Conservation (phyloP, 2,113 vertebrate genomes). For the Laterallus jamaicensis region DNA sequence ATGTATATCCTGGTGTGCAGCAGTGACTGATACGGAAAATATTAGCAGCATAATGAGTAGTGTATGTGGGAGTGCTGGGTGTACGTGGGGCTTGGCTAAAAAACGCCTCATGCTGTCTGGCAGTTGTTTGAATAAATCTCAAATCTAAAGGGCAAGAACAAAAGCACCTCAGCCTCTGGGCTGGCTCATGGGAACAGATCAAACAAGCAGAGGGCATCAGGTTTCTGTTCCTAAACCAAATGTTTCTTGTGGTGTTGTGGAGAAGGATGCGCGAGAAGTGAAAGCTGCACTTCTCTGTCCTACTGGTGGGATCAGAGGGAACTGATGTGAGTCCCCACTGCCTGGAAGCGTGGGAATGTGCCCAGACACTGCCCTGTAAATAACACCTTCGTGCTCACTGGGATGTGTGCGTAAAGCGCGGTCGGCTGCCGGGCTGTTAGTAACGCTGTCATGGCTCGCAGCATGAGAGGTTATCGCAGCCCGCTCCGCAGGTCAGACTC, state of each 20-base stretch:
- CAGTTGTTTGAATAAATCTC: not conserved
- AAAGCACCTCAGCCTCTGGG: not conserved
- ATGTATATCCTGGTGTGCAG: not conserved
- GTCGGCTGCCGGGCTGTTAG: not conserved
- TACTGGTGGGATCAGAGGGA: rapidly evolving
- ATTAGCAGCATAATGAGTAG: not conserved
- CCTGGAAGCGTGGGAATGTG: not conserved
- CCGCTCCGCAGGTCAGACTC: rapidly evolving
- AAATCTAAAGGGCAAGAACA: not conserved
- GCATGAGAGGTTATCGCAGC: rapidly evolving
- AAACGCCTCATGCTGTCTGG: not conserved
- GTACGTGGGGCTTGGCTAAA: not conserved
- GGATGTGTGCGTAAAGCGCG: rapidly evolving
- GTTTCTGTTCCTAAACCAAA: not conserved
- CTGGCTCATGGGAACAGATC: not conserved
- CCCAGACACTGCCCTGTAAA: not conserved
- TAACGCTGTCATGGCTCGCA: rapidly evolving
- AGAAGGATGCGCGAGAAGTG: rapidly evolving
- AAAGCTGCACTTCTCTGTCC: rapidly evolving
- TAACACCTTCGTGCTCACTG: rapidly evolving
- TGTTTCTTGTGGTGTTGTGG: not conserved
- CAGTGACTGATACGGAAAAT: not conserved
- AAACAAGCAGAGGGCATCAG: not conserved
- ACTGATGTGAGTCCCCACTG: rapidly evolving
- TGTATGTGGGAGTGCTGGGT: not conserved